phyloP scores from a whole-genome alignment of 2,113 vertebrate species.

The Aegotheles bennettii region DNA sequence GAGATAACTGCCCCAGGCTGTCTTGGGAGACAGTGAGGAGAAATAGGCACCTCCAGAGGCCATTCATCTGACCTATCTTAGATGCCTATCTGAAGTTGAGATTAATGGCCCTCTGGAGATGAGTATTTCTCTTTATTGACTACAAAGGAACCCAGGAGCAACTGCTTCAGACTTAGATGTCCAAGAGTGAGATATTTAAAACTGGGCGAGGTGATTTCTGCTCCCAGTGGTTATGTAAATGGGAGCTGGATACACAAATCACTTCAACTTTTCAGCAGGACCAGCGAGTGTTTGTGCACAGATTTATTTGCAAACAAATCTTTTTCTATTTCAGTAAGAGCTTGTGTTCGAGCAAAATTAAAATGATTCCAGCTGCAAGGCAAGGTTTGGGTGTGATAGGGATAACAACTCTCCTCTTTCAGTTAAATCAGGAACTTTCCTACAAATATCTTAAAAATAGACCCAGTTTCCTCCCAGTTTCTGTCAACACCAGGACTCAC shows the following conservation, averaged over 20 bases:
- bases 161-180: conserved; percentile 22
- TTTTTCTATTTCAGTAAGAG: neutral
- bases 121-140: conserved; percentile 1
- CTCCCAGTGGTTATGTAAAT: conserved; percentile 61
- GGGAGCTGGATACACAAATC: conserved; percentile 29
- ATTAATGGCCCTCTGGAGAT: conserved; percentile 37
- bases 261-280: neutral
- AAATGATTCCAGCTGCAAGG: neutral
- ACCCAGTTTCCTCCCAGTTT: neutral
- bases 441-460: neutral
- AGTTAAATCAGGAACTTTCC: neutral
- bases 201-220: neutral
- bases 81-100: neutral
- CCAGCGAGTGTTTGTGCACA: neutral
- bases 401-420: neutral
- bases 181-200: conserved; percentile 35
- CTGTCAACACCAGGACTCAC: neutral
- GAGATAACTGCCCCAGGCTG: neutral
- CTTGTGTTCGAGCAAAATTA: neutral
- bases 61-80: conserved; percentile 7
- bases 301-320: conserved; percentile 49
- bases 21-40: neutral
- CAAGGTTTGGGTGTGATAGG: neutral
- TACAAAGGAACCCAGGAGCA: conserved; percentile 21
- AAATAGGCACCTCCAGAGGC: conserved; percentile 50